A percentile compares a stretch with the other conserved stretches of the same genome.
Evolutionary conservation across 1,140 invertebrate species (phyloP).

Genomic region (Drosophila albomicans): DNA sequence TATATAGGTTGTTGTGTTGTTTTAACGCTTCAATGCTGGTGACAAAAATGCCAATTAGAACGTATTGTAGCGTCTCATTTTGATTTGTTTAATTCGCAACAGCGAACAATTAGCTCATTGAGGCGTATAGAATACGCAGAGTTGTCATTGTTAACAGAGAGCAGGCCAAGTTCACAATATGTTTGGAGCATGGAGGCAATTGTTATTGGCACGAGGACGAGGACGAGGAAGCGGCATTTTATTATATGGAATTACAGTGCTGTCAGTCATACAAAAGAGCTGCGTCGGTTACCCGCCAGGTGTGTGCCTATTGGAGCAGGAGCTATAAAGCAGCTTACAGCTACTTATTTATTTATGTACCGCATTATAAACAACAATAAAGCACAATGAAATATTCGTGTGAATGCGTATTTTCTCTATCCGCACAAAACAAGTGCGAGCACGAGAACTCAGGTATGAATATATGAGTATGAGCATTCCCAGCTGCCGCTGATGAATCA

Average conservation of each 20-base stretch:
- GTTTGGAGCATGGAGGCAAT: conserved; percentile 30
- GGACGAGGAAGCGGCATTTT: neutral
- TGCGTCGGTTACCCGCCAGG: conserved; percentile 52
- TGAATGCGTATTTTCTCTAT: conserved; percentile 16
- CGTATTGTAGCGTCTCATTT: neutral
- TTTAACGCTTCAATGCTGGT: neutral
- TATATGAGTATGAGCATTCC: conserved; percentile 1
- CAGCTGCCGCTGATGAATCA: conserved; percentile 11
- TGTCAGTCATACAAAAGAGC: conserved; percentile 36
- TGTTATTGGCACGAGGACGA: conserved; percentile 1
- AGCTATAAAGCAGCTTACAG: conserved; percentile 13
- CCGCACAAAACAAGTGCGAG: neutral
- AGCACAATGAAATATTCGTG: conserved; percentile 37
- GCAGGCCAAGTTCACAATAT: neutral
- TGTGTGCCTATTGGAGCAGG: conserved; percentile 41
- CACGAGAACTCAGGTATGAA: too few species aligned
- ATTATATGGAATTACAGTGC: conserved; percentile 26
- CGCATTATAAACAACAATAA: conserved; percentile 40
- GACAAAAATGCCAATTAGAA: neutral
- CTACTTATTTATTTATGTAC: conserved; percentile 21
- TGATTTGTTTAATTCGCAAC: conserved; percentile 1
- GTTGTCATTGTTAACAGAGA: conserved; percentile 2
- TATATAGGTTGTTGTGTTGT: neutral
- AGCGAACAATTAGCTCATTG: neutral
- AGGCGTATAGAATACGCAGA: neutral